Base-by-base conservation (phyloP, 2,113 vertebrate species). In the Myrmophylax atrothorax region DNA sequence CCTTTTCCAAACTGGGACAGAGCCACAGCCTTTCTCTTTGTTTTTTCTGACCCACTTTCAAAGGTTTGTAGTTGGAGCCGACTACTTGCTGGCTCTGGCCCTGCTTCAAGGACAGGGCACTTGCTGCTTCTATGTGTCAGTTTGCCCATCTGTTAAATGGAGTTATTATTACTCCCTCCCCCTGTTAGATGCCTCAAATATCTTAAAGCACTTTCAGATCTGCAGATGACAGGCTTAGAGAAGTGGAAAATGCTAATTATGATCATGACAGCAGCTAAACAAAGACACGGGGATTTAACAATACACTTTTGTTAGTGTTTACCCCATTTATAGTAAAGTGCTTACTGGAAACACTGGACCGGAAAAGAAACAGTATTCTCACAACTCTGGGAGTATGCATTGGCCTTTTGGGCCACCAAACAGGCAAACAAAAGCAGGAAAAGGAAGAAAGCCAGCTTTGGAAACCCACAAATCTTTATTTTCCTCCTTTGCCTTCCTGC, bases 371-470 rank as follows among this genome's bases (percentile, higher is more conserved):
- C 49, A 6, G 44, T 13, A 87, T 87, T 97, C 80, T n/a, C 96
- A 87, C 88, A 92, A 60, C 79, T 81, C 76, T 95, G 90, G 88
- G 79, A 94, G 90, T 75, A 82, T 33, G 24, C n/a, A 46, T 62
- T 0, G 3, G 75, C 72, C 83, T 81, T 89, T 26, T 59, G 0
- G 88, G 93, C 79, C 83, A 95, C 69, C 86, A 73, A 49, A 59
- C 28, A 82, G 84, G 60, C 85, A 93, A 86, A 97, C 88, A 94
- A 96, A 97, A 89, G 90, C 92, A 94, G 94, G 96, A 97, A 59
- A 59, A 97, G 93, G 96, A 97, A 95, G 92, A 80, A 96, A 95
- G 84, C 46, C 79, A 86, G 50, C 60, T 93, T 75, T 91, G 83
- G 80, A 96, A 95, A 86, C 63, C 83, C 84, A 62, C 0, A 1